phyloP scores from a whole-genome alignment of 2,797 vertebrate species.

The Sandelia bainsii region DNA sequence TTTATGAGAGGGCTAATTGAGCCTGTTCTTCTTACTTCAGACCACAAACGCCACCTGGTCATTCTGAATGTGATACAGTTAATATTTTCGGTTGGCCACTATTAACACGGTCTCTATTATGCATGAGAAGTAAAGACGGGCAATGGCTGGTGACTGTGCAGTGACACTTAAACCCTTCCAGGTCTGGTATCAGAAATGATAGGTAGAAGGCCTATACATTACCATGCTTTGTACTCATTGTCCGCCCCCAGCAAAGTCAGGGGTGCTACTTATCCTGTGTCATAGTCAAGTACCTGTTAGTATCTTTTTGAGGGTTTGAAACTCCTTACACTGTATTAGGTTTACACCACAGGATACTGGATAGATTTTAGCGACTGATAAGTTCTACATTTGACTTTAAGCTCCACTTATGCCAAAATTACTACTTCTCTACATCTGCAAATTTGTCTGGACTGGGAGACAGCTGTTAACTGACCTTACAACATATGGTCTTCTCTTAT shows the following conservation, averaged over 20 bases:
- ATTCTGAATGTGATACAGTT: slow-evolving; percentile 54
- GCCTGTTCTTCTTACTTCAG: slow-evolving; percentile 27
- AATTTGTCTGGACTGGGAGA: slow-evolving; percentile 13
- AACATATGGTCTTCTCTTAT: slow-evolving; percentile 69
- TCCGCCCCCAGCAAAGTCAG: slow-evolving; percentile 40
- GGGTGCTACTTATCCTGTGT: slow-evolving; percentile 22
- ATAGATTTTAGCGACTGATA: background rate
- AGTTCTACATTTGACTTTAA: background rate
- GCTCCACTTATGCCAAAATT: background rate
- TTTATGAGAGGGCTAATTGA: slow-evolving; percentile 68
- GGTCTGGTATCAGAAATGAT: slow-evolving; percentile 44
- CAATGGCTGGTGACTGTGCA: slow-evolving; percentile 23
- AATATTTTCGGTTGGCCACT: slow-evolving; percentile 54
- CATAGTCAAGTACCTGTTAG: slow-evolving; percentile 43
- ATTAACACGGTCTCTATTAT: slow-evolving; percentile 68
- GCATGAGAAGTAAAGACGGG: slow-evolving; percentile 61
- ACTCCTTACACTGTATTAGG: background rate
- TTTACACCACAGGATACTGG: background rate
- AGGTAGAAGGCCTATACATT: slow-evolving; percentile 51
- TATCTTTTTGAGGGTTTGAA: slow-evolving; percentile 27
- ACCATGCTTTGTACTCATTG: slow-evolving; percentile 40
- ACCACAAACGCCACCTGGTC: slow-evolving; percentile 52
- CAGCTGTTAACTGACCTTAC: slow-evolving; percentile 55
- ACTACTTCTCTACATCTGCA: slow-evolving; percentile 33
- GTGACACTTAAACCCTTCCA: slow-evolving; percentile 58